Evolutionary conservation across 2,797 vertebrate genomes (phyloP).

Genomic region (Aphelocoma californica): DNA sequence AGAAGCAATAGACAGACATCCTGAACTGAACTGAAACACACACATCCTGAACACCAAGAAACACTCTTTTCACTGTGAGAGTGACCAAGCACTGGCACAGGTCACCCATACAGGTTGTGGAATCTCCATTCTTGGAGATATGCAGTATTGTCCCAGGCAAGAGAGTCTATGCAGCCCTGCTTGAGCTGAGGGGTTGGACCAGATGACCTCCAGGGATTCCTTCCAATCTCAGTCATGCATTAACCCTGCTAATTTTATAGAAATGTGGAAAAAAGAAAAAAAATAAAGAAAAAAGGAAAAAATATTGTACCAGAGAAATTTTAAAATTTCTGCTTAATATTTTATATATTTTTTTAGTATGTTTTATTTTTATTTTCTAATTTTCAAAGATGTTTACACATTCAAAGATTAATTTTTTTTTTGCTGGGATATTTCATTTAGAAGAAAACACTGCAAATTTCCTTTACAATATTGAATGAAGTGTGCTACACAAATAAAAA

Average conservation of each 20-base stretch:
- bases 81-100: not conserved
- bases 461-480: not conserved
- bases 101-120: not conserved
- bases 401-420: not conserved
- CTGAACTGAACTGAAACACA: not conserved
- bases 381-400: not conserved
- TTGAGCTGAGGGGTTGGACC: not conserved
- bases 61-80: not conserved
- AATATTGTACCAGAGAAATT: not conserved
- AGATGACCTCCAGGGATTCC: not conserved
- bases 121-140: not conserved
- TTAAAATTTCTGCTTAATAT: not conserved
- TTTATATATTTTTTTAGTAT: not conserved
- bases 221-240: not conserved
- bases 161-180: not conserved
- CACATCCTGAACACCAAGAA: not conserved
- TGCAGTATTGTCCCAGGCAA: not conserved
- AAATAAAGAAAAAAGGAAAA: too few relatives aligned
- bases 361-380: not conserved
- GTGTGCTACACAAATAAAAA: not conserved
- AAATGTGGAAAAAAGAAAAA: not conserved
- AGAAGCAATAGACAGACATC: not conserved
- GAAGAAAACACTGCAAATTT: not conserved
- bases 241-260: not conserved
- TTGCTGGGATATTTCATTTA: not conserved